Evolutionary conservation across 2,797 vertebrate species (phyloP).

Genomic region (Lerista edwardsae): DNA sequence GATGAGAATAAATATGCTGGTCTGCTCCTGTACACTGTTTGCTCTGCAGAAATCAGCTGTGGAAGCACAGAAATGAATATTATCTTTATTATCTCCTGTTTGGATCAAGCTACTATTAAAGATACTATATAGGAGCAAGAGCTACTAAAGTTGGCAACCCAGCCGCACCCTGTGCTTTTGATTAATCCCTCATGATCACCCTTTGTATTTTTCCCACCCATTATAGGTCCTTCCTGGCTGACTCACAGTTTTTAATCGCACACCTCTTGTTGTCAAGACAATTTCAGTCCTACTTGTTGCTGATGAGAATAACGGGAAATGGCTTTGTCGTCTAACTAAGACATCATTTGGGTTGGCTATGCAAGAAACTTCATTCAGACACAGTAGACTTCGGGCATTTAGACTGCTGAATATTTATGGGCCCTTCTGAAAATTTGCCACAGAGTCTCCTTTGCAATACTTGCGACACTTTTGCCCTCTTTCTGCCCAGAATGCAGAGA

Average conservation of each 20-base stretch:
- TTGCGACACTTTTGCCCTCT: conserved; percentile 10
- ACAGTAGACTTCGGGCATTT: conserved; percentile 4
- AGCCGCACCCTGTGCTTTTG: background rate
- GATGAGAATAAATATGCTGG: background rate
- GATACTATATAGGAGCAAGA: background rate
- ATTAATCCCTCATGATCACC: conserved; percentile 9
- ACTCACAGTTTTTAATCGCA: conserved; percentile 38
- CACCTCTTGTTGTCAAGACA: background rate
- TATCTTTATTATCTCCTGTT: too few relatives aligned
- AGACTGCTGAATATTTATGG: conserved; percentile 40
- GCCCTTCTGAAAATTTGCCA: conserved; percentile 41
- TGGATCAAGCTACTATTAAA: background rate
- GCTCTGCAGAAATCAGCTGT: background rate
- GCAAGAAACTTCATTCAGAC: conserved; percentile 41
- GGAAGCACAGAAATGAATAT: background rate
- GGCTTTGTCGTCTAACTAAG: conserved; percentile 40
- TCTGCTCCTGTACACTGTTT: background rate
- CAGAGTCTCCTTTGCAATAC: conserved; percentile 40
- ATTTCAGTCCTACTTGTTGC: conserved; percentile 50
- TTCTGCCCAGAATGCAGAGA: background rate
- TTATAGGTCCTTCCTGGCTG: conserved; percentile 38
- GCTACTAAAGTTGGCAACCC: background rate
- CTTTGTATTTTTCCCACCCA: conserved; percentile 12
- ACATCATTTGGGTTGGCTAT: conserved; percentile 34
- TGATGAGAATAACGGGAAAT: conserved; percentile 57